Conservation (phyloP, 2,888 invertebrate species). For the Lamellibrachia columna region DNA sequence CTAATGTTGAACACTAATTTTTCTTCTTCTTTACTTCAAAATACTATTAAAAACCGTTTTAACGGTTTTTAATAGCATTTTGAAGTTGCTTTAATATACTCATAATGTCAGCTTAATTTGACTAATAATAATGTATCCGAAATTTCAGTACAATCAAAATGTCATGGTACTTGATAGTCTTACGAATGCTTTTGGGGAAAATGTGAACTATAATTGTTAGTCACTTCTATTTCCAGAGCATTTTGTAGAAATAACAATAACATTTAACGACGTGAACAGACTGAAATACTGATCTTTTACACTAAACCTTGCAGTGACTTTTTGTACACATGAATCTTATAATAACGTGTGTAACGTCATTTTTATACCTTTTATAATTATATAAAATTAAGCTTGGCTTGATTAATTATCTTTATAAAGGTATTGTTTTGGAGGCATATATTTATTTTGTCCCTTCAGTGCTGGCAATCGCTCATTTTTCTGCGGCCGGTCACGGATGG, state of each 20-base stretch:
- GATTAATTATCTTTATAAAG: background rate
- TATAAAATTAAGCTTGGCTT: background rate
- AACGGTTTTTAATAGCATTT: too few species aligned
- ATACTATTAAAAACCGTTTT: too few species aligned
- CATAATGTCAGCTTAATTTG: too few species aligned
- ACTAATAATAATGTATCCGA: too few species aligned
- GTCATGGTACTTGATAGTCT: too few species aligned
- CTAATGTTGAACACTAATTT: too few species aligned
- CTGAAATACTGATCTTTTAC: background rate
- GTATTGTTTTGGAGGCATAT: background rate
- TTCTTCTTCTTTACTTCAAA: too few species aligned
- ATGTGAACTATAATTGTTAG: background rate
- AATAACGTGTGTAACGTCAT: background rate
- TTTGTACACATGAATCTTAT: background rate
- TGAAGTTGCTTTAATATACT: too few species aligned
- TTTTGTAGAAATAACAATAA: background rate
- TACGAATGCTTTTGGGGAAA: background rate
- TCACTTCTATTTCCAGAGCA: background rate
- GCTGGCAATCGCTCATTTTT: background rate
- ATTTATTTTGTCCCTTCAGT: too few species aligned
- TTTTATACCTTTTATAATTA: background rate
- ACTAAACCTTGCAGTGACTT: background rate
- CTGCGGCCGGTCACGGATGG: background rate
- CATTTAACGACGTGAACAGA: background rate
- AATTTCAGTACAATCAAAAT: too few species aligned